Percentiles rank a stretch among this genome's conserved stretches.
These are phyloP conservation scores for Falcunculus frontatus DNA, from an alignment of 2,113 vertebrate species.

Conservation along the genomic window DNA sequence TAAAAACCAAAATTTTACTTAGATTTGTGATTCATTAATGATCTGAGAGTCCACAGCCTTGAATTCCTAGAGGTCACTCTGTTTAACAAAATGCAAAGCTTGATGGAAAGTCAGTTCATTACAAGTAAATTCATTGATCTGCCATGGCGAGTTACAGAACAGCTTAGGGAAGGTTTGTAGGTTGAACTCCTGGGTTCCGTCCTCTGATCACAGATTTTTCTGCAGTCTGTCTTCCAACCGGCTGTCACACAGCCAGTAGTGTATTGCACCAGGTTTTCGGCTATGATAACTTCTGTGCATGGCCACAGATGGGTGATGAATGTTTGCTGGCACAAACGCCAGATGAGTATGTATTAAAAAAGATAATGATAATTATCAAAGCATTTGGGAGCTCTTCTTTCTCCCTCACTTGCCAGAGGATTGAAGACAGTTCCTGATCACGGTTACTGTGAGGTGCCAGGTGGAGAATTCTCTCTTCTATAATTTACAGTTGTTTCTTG, in stretches of 20 bases:
- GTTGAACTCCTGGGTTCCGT: background rate
- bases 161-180: background rate
- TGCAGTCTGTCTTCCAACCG: background rate
- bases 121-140: background rate
- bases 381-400: conserved; percentile 13
- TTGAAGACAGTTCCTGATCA: background rate
- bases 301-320: conserved; percentile 37
- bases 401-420: background rate
- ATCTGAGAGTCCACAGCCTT: background rate
- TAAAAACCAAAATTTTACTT: background rate
- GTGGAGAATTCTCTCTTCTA: background rate
- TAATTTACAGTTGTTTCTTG: background rate
- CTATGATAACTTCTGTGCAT: background rate
- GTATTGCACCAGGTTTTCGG: background rate
- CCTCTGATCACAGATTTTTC: background rate
- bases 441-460: background rate
- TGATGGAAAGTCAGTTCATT: background rate
- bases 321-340: background rate
- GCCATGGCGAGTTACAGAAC: background rate
- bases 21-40: background rate
- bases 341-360: conserved; percentile 35
- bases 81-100: background rate
- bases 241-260: background rate
- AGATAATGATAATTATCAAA: conserved; percentile 43
- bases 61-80: background rate